These are phyloP conservation scores for Drosophila kanapiae DNA, from an alignment of 1,140 invertebrate genomes.

Conservation along the genomic window DNA sequence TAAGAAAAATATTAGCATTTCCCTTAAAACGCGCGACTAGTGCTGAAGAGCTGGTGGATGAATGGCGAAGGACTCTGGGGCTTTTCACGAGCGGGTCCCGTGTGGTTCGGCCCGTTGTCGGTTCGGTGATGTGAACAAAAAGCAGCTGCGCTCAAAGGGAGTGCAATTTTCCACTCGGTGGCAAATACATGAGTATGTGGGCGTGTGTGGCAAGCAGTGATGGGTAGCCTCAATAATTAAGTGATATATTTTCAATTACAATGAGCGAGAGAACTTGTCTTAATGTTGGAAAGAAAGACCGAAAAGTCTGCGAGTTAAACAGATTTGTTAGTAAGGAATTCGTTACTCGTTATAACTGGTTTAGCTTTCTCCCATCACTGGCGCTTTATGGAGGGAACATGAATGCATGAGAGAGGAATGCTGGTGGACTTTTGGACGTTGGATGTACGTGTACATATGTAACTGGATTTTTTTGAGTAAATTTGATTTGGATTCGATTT, in stretches of 20 bases:
- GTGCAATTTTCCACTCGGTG: background rate
- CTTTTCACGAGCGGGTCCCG: conserved; percentile 6
- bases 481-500: conserved; percentile 46
- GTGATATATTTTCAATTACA: background rate
- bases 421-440: conserved; percentile 17
- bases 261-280: background rate
- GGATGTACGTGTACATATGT: conserved; percentile 70
- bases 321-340: background rate
- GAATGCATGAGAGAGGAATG: conserved; percentile 25
- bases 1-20: background rate
- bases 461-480: conserved; percentile 34
- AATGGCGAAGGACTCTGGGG: conserved; percentile 19
- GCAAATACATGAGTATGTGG: background rate
- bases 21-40: conserved; percentile 4
- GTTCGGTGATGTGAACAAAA: conserved; percentile 79
- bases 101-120: conserved; percentile 62
- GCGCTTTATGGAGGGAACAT: background rate
- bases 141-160: conserved; percentile 61
- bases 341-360: no score
- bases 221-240: background rate
- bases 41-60: conserved; percentile 15
- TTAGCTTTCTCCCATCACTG: background rate
- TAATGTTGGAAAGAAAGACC: background rate
- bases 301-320: background rate
- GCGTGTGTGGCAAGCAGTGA: conserved; percentile 6